Percentiles rank a stretch among this genome's conserved stretches.
phyloP scores from a whole-genome alignment of 2,888 invertebrate species.

The Thecophora atra region DNA sequence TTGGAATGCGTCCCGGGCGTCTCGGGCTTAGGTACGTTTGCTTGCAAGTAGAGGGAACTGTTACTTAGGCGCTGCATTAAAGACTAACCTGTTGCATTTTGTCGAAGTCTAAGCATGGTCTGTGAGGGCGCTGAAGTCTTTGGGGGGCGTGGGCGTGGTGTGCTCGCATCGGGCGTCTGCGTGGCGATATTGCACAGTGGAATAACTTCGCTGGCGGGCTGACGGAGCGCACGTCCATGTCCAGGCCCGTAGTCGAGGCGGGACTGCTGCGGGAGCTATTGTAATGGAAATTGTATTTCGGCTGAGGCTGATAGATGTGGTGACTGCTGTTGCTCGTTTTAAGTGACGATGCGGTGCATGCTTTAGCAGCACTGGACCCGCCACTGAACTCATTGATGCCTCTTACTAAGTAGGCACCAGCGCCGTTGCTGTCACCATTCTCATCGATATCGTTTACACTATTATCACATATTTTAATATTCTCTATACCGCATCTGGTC shows the following conservation, averaged over 20 bases:
- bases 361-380: constrained; percentile 51
- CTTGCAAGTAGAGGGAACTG: constrained; percentile 42
- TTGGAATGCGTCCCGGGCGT: constrained; percentile 23
- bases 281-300: constrained; percentile 63
- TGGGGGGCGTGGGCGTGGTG: constrained; percentile 61
- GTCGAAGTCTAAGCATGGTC: constrained; percentile 94
- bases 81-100: constrained; percentile 93
- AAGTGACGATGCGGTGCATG: constrained; percentile 56
- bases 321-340: constrained; percentile 65
- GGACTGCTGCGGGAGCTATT: constrained; percentile 65
- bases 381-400: constrained; percentile 44
- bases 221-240: constrained; percentile 65
- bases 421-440: constrained; percentile 57
- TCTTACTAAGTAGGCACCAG: constrained; percentile 38
- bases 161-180: constrained; percentile 72
- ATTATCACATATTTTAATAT: constrained; percentile 68
- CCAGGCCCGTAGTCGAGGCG: constrained; percentile 63
- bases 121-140: constrained; percentile 73
- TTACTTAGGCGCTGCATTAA: constrained; percentile 58
- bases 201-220: constrained; percentile 68
- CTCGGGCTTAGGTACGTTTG: constrained; percentile 43
- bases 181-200: constrained; percentile 71
- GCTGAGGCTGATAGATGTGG: constrained; percentile 65
- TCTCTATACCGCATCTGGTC: constrained; percentile 67
- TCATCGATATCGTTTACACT: constrained; percentile 66